These are phyloP conservation scores for Callosobruchus maculatus DNA, from an alignment of 2,888 invertebrate genomes.

Conservation along the genomic window DNA sequence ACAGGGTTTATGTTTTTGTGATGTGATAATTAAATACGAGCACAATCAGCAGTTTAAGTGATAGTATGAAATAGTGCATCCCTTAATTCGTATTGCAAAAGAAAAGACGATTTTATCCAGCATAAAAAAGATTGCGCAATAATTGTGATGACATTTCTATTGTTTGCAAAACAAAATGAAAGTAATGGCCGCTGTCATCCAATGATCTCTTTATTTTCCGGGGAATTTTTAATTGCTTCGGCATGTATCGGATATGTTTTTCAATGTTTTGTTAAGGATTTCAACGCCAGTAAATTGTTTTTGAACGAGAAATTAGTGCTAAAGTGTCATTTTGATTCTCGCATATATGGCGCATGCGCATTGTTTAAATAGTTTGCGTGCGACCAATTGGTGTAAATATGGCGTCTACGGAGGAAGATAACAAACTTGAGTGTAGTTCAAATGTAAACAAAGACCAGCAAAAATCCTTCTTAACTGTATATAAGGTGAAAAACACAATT, in stretches of 20 bases:
- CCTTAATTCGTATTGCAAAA: background rate
- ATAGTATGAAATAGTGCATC: background rate
- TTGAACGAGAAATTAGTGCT: background rate
- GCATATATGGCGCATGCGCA: conserved; percentile 19
- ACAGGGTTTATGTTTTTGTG: background rate
- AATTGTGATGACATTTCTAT: background rate
- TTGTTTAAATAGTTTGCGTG: conserved; percentile 31
- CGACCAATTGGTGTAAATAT: conserved; percentile 44
- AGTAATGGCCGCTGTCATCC: background rate
- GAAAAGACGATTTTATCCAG: background rate
- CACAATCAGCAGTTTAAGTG: background rate
- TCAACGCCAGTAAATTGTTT: background rate
- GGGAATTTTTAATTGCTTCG: background rate
- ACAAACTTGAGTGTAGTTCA: conserved; percentile 44
- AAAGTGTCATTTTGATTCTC: background rate
- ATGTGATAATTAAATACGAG: background rate
- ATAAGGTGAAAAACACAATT: conserved; percentile 47
- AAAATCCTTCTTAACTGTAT: conserved; percentile 44
- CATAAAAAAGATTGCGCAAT: background rate
- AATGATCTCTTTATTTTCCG: background rate
- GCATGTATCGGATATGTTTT: background rate
- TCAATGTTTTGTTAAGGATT: background rate
- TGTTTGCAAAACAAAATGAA: background rate
- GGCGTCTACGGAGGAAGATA: conserved; percentile 48
- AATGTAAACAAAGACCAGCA: conserved; percentile 44